phyloP scores from a whole-genome alignment of 2,797 vertebrate genomes.

The Alectoris magna region DNA sequence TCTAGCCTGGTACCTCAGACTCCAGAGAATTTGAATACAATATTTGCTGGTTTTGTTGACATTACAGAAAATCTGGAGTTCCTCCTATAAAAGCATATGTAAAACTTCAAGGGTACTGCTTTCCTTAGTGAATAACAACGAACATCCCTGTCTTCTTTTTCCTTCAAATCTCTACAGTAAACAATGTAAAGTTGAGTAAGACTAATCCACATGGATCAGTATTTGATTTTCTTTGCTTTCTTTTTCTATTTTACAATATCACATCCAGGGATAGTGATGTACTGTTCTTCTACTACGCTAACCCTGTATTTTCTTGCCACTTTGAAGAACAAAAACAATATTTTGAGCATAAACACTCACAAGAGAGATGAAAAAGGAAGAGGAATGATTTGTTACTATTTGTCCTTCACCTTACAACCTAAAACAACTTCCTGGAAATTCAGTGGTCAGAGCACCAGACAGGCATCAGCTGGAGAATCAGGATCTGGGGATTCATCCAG shows the following conservation, averaged over 20 bases:
- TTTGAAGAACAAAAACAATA: not conserved
- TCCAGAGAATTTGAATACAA: not conserved
- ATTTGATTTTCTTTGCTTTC: not conserved
- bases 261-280: not conserved
- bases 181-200: not conserved
- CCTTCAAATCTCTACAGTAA: not conserved
- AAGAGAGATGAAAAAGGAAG: not conserved
- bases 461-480: slow-evolving; percentile 59
- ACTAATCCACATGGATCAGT: not conserved
- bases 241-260: not conserved
- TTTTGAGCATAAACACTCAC: not conserved
- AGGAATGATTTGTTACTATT: not conserved
- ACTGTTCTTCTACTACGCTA: not conserved
- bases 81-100: not conserved
- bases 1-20: not conserved
- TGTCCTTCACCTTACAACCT: not conserved
- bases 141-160: not conserved
- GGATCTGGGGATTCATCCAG: slow-evolving; percentile 59
- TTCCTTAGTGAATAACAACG: not conserved
- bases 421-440: slow-evolving; percentile 23
- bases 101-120: not conserved
- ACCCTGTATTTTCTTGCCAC: not conserved
- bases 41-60: not conserved
- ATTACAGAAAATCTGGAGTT: not conserved
- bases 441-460: slow-evolving; percentile 38